Evolutionary conservation across 1,140 invertebrate species (phyloP), one percentile per base, ranked within the genome.

Genomic region (Scaptomyza graminum): DNA sequence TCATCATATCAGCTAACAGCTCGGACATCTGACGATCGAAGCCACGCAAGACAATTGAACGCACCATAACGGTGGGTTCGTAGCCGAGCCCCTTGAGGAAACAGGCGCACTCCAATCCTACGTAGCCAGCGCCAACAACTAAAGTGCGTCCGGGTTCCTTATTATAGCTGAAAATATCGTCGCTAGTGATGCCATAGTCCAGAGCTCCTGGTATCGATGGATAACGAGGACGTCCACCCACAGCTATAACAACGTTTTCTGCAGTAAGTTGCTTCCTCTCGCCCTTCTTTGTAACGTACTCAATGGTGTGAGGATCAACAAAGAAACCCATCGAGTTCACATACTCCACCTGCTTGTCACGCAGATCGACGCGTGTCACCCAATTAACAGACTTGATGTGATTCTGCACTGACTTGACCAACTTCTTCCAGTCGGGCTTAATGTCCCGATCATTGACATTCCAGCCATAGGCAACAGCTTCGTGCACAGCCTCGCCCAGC

Each of bases 1-100:
- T 92, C 97, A 99, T 98, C 92, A 98, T 96, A 15, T 94, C 93
- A 3, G 95, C 95, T 60, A 99, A 94, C 56, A 96, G 93, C 43
- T 95, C 93, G 6, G 98, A 97, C 95, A 99, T 99, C 93, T 99
- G 97, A 91, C 98, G 98, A 93, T 99, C 98, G 92, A 99, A 99
- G n/a, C 98, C 98, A 77, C 98, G 94, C n/a, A 99, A 93, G 9
- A 98, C 94, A 63, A 99, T 96, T 0, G 98, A 99, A 1, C 98
- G 94, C 0, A 98, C 96, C 95, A 98, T 97, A 13, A 99, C 94
- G 0, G 97, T 98, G 0, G 97, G 94, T 50, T 98, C 95, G 84
- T 95, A 96, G 15, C 98, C 98, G 34, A 99, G 92, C 3, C 96
- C 97, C 77, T 96, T 95, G 5, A 99, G 93, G 91, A 99, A 99